Conservation (phyloP, 2,797 vertebrate genomes). For the Pachyuromys duprasi region DNA sequence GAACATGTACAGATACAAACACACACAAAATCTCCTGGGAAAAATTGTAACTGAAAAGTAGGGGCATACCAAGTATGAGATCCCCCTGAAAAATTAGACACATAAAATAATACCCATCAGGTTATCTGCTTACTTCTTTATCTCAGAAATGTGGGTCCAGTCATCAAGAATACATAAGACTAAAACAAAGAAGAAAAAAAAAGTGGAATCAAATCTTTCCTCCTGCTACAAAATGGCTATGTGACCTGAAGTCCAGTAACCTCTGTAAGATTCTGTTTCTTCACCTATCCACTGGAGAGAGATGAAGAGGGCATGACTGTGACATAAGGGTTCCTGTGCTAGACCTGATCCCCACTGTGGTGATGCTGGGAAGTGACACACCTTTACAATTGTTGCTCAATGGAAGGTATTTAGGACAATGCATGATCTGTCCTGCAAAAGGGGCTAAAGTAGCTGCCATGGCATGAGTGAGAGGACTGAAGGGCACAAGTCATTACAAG, state of each 20-base stretch:
- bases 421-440: background rate
- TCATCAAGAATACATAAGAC: background rate
- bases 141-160: background rate
- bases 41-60: background rate
- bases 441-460: no score
- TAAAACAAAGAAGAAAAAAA: background rate
- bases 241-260: background rate
- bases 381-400: background rate
- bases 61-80: fast-evolving
- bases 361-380: no score
- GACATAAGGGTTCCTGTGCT: background rate
- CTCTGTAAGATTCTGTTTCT: background rate
- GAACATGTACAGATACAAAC: background rate
- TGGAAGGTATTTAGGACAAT: background rate
- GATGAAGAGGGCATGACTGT: background rate
- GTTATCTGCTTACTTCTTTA: background rate
- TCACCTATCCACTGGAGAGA: background rate
- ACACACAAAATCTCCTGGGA: background rate
- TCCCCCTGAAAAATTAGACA: background rate
- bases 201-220: background rate
- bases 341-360: background rate
- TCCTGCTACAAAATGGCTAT: background rate
- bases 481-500: background rate
- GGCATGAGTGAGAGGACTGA: background rate
- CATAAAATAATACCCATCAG: background rate